Base-by-base conservation (phyloP, 2,797 vertebrate genomes). In the Myiothlypis chrysogaster region DNA sequence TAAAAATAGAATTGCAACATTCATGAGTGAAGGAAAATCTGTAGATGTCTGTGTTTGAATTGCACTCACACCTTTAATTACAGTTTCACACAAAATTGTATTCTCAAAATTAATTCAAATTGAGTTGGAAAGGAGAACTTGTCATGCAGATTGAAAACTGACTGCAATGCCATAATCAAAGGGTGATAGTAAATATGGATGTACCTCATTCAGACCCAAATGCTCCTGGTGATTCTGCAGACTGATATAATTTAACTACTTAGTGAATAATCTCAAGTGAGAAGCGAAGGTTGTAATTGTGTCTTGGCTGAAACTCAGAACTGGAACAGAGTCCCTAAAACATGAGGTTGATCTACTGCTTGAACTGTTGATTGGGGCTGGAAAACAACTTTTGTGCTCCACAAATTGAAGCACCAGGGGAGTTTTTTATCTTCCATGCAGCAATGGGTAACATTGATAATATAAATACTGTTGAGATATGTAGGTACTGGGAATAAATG, bases 21-120 rank as follows among this genome's bases (percentile, higher is more conserved):
- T 87, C 52, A 50, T 2, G 9, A 84, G 60, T 12, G 75, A 92
- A 90, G 75, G 68, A 70, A 89, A 89, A 84, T 56, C 68, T 90
- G 52, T 89, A 87, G 88, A 87, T 82, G 70, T 89, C 75, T 93
- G 10, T 83, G 72, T 94, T 94, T 95, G 70, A 70, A 93, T 94
- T 86, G 69, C 75, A 81, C 53, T 89, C 65, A 64, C 0, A 20
- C 71, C 89, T 93, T 92, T 93, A 94, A 95, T 95, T 93, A 91
- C 0, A 1, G 57, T 52, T 71, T 65, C 3, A 0, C 23, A 52
- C n/a, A 55, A 80, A 95, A 94, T 53, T 80, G 64, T 95, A 89
- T 91, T 95, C 87, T 92, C 83, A 83, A 85, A 95, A 95, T 89
- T 93, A 75, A 80, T 96, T 95, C 71, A 95, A 89, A 92, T 71